Percentiles rank a stretch among this genome's conserved stretches.
Evolutionary conservation across 2,888 invertebrate species (phyloP).

Genomic region (Agonopterix subpropinquella): DNA sequence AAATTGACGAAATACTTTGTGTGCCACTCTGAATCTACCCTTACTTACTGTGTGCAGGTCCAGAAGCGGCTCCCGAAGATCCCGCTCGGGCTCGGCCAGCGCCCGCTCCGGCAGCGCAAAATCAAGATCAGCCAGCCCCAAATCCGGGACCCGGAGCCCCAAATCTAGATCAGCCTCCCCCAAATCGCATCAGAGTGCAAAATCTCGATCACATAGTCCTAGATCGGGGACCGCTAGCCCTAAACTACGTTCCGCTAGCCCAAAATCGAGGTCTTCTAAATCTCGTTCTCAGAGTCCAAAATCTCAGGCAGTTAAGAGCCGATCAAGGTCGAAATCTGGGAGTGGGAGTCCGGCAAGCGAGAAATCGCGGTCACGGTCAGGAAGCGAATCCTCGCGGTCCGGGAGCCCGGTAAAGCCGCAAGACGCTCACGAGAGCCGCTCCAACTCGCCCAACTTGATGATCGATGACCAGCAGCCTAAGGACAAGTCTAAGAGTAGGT

Average conservation of each 20-base stretch:
- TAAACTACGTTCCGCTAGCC: slow-evolving; percentile 34
- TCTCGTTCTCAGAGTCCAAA: slow-evolving; percentile 36
- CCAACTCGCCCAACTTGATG: slow-evolving; percentile 71
- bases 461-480: slow-evolving; percentile 64
- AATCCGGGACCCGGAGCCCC: slow-evolving; percentile 36
- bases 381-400: slow-evolving; percentile 47
- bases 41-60: not conserved
- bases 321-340: slow-evolving; percentile 59
- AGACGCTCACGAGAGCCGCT: slow-evolving; percentile 59
- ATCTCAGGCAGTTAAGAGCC: slow-evolving; percentile 31
- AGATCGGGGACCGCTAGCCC: slow-evolving; percentile 48
- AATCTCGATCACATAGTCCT: slow-evolving; percentile 42
- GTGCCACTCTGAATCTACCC: slow-evolving; percentile 17
- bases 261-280: slow-evolving; percentile 40
- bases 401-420: slow-evolving; percentile 48
- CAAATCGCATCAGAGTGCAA: slow-evolving; percentile 31
- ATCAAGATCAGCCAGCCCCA: slow-evolving; percentile 35
- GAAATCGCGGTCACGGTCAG: slow-evolving; percentile 37
- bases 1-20: not conserved
- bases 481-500: slow-evolving; percentile 55
- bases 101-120: slow-evolving; percentile 26
- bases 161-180: slow-evolving; percentile 38
- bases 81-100: slow-evolving; percentile 16
- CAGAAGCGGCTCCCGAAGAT: slow-evolving; percentile 21
- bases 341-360: slow-evolving; percentile 51